Evolutionary conservation across 2,113 vertebrate genomes (phyloP), one percentile per base, ranked within the genome.

Genomic region (Bambusicola thoracicus): DNA sequence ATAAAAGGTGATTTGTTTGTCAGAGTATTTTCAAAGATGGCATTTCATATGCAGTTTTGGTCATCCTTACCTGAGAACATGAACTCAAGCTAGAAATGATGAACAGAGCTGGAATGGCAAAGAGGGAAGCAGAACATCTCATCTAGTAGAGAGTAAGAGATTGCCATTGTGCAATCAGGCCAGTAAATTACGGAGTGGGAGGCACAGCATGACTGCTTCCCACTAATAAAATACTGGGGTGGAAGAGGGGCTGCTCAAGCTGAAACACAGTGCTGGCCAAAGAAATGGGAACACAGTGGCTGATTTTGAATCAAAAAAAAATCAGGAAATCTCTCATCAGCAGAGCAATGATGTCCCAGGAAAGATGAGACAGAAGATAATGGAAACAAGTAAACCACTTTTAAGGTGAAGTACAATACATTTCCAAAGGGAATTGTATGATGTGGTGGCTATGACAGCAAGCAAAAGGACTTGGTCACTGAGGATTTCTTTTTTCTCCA

Each of bases 351-450:
- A 27, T 38, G 10, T 36, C 16, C 59, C 48, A 53, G 8, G 14
- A 40, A 18, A 65, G 40, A 41, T 61, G 65, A 30, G 81, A 72
- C 8, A 73, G 24, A n/a, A 17, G 11, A 30, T 41, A 51, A 51
- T 0, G 0, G n/a, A 74, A 36, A 66, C 0, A 2, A 58, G 6
- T 15, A 11, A 66, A 41, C 27, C n/a, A 30, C 16, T 75, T 67
- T 12, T 41, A 41, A 24, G n/a, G 25, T 27, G 12, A 22, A 70
- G 11, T 21, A 75, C 32, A 41, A 20, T 3, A 16, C 3, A 48
- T 82, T 66, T 67, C 36, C 22, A 62, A 56, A 58, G n/a, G 65
- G 11, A 38, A 13, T 7, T 65, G 7, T 29, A 49, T 13, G 8
- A 30, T 55, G 5, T 19, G 19, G 15, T 61, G 48, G 32, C 29